These are phyloP conservation scores for Grammomys dolichurus DNA, from an alignment of 2,113 vertebrate genomes.

Conservation along the genomic window DNA sequence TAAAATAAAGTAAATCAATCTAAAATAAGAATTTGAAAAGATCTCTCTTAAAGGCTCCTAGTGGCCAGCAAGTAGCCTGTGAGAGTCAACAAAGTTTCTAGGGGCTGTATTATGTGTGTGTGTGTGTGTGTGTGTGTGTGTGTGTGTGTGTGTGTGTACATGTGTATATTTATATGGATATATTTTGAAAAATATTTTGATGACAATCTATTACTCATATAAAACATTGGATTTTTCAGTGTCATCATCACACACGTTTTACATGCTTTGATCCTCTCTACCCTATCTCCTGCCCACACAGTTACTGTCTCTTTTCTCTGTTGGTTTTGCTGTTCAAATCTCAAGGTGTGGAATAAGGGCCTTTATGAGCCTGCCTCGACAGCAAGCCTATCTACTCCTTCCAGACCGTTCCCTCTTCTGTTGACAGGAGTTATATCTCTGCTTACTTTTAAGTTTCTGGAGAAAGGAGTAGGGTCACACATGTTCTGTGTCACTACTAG, in stretches of 20 bases:
- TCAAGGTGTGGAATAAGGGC: background rate
- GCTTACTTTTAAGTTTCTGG: constrained; percentile 10
- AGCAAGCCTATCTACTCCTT: background rate
- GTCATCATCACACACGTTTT: too few relatives aligned
- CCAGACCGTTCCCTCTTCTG: background rate
- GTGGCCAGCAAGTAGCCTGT: background rate
- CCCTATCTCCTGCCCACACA: background rate
- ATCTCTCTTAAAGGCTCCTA: background rate
- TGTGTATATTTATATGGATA: too few relatives aligned
- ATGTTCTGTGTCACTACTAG: background rate
- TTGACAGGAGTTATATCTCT: background rate
- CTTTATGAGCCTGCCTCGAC: background rate
- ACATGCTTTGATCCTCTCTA: background rate
- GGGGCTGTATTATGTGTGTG: too few relatives aligned
- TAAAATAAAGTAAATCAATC: background rate
- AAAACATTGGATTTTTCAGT: background rate
- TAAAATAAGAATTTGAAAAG: background rate
- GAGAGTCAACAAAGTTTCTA: constrained; percentile 26
- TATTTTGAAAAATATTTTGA: background rate
- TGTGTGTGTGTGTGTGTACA: too few relatives aligned
- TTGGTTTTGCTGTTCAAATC: background rate
- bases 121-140: too few relatives aligned
- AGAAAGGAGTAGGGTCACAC: background rate
- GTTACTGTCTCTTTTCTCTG: background rate
- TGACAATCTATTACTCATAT: background rate